Evolutionary conservation across 2,888 invertebrate species (phyloP), one percentile per base, ranked within the genome.

Genomic region (Corythucha ciliata): DNA sequence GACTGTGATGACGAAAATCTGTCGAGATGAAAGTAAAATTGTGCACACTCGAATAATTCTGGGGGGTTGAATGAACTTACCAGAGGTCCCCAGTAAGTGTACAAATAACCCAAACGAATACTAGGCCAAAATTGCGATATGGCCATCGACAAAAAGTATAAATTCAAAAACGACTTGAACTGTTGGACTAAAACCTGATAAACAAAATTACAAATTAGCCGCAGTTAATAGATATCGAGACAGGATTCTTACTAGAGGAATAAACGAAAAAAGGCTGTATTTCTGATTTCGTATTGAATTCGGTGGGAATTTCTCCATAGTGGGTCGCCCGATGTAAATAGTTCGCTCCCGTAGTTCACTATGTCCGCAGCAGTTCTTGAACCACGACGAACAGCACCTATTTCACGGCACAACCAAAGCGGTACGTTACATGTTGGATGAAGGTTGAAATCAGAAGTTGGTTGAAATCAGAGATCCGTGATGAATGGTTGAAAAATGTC

Each of bases 11-110:
- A 99, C 98, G 72, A 99, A 98, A 63, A 91, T 84, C 49, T 49
- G 32, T 6, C 22, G 20, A n/a, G n/a, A n/a, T n/a, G n/a, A 26
- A 25, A 21, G 12, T 2, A 4, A 41, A 21, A 41, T 3, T 40
- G 40, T 18, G 22, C 7, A 10, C 8, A 40, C 21, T 18, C 40
- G 21, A 40, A 20, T 29, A 29, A 29, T 12, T 12, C 8, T 12
- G 29, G n/a, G 29, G 29, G n/a, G n/a, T 29, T 29, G 16, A 16
- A 33, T 8, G 12, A 8, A 49, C 49, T 32, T 27, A 49, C 49
- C 66, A 98, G 69, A 39, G 98, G 98, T 56, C 93, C 97, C 98
- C 98, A 99, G 70, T 99, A 99, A 0, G 98, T 99, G 69, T 97
- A 98, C 34, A 97, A 77, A 68, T 93, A 94, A 2, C 98, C 97